Evolutionary conservation across 2,888 invertebrate species (phyloP).

Genomic region (Abscondita cerata): DNA sequence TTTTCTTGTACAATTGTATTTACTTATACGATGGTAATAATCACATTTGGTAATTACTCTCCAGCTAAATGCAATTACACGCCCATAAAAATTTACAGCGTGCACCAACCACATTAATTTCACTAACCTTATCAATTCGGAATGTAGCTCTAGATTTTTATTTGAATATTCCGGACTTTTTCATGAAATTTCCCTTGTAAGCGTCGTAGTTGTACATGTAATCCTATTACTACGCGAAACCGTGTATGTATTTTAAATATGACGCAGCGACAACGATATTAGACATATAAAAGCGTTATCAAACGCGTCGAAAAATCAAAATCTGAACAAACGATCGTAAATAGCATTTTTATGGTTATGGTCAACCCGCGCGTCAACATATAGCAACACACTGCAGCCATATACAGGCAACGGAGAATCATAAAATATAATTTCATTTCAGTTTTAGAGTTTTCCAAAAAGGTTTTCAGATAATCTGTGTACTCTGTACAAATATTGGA

Average conservation of each 20-base stretch:
- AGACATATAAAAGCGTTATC: constrained; percentile 31
- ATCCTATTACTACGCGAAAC: no score
- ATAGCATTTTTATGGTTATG: constrained; percentile 42
- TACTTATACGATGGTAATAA: no score
- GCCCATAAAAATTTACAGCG: not conserved
- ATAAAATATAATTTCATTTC: constrained; percentile 46
- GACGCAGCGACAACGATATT: constrained; percentile 17
- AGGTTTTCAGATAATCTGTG: constrained; percentile 41
- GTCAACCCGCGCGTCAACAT: constrained; percentile 37
- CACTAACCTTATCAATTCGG: no score
- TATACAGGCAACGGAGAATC: constrained; percentile 31
- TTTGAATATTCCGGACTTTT: no score
- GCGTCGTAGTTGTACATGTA: not conserved
- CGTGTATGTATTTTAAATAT: constrained; percentile 20
- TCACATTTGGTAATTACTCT: constrained; percentile 16
- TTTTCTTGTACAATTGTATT: no score
- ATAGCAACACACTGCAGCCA: constrained; percentile 33
- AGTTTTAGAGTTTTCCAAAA: constrained; percentile 43
- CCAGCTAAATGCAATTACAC: not conserved
- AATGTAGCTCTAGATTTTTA: no score
- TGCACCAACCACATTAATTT: no score
- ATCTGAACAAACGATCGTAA: constrained; percentile 37
- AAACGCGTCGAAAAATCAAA: constrained; percentile 36
- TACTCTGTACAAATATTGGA: constrained; percentile 23
- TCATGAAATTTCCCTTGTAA: no score